These are phyloP conservation scores for Andrena marginata DNA, from an alignment of 2,888 invertebrate species.

Conservation along the genomic window DNA sequence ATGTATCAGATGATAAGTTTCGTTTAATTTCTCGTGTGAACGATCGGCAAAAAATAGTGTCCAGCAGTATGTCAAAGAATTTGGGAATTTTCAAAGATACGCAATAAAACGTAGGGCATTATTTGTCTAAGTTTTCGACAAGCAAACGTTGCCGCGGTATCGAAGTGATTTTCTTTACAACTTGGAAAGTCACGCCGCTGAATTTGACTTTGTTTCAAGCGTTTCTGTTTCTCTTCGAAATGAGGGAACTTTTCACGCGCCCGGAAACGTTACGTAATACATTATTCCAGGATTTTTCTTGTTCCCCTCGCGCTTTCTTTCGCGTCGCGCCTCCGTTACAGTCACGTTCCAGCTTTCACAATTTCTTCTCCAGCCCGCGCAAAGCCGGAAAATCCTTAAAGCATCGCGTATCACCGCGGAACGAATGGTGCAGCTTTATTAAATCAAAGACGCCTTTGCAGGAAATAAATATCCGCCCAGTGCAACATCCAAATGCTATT, in stretches of 20 bases:
- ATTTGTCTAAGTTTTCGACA: constrained; percentile 5
- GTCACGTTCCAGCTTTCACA: constrained; percentile 14
- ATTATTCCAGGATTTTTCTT: constrained; percentile 61
- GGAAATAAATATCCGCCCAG: neutral
- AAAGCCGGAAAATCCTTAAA: constrained; percentile 37
- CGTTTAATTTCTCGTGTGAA: too few relatives aligned
- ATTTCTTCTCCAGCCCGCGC: constrained; percentile 22
- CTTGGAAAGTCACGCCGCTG: constrained; percentile 42
- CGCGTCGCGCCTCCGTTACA: constrained; percentile 5
- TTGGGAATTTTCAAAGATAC: neutral
- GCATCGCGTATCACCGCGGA: constrained; percentile 22
- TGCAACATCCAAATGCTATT: neutral
- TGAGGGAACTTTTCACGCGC: constrained; percentile 64
- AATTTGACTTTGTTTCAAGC: constrained; percentile 46
- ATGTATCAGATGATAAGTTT: too few relatives aligned
- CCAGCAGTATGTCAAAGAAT: too few relatives aligned
- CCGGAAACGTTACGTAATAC: constrained; percentile 59
- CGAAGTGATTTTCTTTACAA: constrained; percentile 65
- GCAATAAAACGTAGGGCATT: neutral
- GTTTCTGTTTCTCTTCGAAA: constrained; percentile 45
- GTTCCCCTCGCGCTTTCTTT: constrained; percentile 26
- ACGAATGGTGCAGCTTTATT: constrained; percentile 5
- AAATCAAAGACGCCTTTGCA: neutral
- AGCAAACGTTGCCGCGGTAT: constrained; percentile 28
- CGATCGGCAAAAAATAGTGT: too few relatives aligned